These are phyloP conservation scores for Collichthys lucidus DNA, from an alignment of 2,113 vertebrate genomes.

Conservation along the genomic window DNA sequence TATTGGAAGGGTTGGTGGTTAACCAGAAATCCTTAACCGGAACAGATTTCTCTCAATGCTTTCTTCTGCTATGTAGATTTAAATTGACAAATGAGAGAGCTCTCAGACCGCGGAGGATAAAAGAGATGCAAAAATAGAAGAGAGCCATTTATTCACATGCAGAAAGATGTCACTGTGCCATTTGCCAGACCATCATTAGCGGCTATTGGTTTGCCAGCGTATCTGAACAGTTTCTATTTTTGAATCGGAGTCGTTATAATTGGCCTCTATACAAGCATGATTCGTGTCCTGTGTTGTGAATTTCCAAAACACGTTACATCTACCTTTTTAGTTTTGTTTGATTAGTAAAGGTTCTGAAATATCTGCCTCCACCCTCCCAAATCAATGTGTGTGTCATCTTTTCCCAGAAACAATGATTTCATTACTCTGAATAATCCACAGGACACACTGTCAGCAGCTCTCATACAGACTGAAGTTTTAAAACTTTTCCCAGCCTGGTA, in stretches of 20 bases:
- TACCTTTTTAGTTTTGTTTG: neutral
- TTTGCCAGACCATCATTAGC: neutral
- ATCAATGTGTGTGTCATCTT: neutral
- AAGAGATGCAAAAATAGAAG: neutral
- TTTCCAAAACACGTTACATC: neutral
- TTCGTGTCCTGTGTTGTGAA: neutral
- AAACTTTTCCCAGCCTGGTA: neutral
- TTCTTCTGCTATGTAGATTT: neutral
- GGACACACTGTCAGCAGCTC: neutral
- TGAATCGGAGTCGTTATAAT: neutral
- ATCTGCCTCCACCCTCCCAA: neutral
- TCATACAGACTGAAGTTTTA: neutral
- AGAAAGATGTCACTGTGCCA: slow-evolving; percentile 3
- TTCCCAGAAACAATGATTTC: neutral
- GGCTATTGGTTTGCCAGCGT: neutral
- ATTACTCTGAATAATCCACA: neutral
- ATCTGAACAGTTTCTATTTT: slow-evolving; percentile 4
- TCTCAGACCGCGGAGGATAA: neutral
- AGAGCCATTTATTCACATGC: neutral
- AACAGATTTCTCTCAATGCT: neutral
- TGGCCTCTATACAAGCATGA: neutral
- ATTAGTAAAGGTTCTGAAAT: neutral
- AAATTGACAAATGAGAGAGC: neutral
- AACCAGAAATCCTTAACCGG: neutral
- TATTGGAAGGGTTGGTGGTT: neutral